Evolutionary conservation across 2,797 vertebrate species (phyloP).

Genomic region (Phrynocephalus guinanensis): DNA sequence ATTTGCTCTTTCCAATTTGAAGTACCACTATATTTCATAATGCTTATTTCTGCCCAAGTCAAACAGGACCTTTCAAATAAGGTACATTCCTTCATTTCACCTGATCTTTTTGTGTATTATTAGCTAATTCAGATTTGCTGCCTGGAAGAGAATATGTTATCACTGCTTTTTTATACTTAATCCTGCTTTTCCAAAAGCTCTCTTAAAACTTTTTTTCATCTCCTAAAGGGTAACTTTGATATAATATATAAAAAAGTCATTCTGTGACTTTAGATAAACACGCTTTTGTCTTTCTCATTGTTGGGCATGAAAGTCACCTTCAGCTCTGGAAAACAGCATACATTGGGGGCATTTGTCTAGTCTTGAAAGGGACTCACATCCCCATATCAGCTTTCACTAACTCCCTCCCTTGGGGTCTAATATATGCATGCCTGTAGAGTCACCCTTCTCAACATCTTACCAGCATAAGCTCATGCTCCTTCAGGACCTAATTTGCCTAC

Average conservation of each 20-base stretch:
- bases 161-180: background rate
- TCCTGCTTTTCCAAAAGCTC: background rate
- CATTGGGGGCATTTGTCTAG: background rate
- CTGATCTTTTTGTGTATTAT: background rate
- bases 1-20: background rate
- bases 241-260: background rate
- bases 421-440: constrained; percentile 5
- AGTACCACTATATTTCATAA: background rate
- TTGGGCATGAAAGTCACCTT: constrained; percentile 30
- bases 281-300: background rate
- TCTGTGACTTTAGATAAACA: background rate
- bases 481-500: constrained; percentile 49
- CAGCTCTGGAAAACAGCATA: background rate
- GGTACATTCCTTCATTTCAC: constrained; percentile 25
- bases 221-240: constrained; percentile 4
- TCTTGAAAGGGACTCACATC: background rate
- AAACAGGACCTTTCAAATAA: background rate
- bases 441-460: constrained; percentile 10
- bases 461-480: background rate
- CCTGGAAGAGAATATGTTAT: background rate
- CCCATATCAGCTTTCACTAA: constrained; percentile 1
- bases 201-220: constrained; percentile 29
- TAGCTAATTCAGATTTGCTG: background rate
- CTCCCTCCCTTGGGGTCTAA: background rate
- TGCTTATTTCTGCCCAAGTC: background rate